Conservation (phyloP, 2,888 invertebrate species). For the Escarpia spicata region DNA sequence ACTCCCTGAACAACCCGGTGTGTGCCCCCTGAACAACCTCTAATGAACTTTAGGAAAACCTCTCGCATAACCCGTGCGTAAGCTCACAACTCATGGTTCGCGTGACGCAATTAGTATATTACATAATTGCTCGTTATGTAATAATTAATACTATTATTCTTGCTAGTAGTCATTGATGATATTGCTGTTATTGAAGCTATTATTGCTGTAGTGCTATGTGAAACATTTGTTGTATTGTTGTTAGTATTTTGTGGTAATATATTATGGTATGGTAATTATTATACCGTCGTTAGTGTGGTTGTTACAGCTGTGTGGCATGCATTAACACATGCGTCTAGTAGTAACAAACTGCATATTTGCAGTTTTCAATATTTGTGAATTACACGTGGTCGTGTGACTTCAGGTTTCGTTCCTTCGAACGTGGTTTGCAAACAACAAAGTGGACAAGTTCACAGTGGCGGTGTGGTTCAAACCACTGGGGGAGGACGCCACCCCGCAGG, state of each 20-base stretch:
- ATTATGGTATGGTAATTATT: too few relatives aligned
- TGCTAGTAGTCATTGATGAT: too few relatives aligned
- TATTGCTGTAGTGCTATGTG: too few relatives aligned
- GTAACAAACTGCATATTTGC: not conserved
- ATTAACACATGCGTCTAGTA: not conserved
- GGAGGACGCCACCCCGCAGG: not conserved
- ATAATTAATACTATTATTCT: too few relatives aligned
- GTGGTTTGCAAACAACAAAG: constrained; percentile 21
- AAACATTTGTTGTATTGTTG: not conserved
- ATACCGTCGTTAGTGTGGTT: not conserved
- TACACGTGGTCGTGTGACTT: not conserved
- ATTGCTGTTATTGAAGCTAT: not conserved
- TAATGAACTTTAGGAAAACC: too few relatives aligned
- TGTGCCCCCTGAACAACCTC: too few relatives aligned
- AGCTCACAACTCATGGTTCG: too few relatives aligned
- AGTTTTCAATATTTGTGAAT: not conserved
- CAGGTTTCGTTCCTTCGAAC: constrained; percentile 20
- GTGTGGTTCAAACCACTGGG: not conserved
- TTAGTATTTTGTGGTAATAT: not conserved
- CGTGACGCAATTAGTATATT: too few relatives aligned
- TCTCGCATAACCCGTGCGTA: too few relatives aligned
- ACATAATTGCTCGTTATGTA: too few relatives aligned
- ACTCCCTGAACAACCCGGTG: too few relatives aligned
- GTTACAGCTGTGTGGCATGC: not conserved
- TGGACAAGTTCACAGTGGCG: not conserved